phyloP scores from a whole-genome alignment of 2,113 vertebrate species.

The Ornithorhynchus anatinus region DNA sequence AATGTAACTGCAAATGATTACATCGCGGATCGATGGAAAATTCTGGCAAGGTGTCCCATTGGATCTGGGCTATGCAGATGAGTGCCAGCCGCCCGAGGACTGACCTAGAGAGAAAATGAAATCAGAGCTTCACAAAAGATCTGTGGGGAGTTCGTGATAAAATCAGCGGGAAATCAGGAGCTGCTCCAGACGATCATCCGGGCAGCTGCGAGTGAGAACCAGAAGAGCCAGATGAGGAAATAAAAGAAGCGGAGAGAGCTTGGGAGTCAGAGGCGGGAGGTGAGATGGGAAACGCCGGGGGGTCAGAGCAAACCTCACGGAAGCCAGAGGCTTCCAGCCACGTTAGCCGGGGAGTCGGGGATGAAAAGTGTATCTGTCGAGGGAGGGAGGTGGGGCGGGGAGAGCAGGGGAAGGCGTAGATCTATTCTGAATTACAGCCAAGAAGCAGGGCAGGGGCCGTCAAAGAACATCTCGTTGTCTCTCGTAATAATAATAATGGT shows the following conservation, averaged over 20 bases:
- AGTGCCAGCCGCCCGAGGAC: constrained; percentile 31
- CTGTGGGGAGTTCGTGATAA: constrained; percentile 57
- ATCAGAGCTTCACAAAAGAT: constrained; percentile 55
- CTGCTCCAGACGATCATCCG: constrained; percentile 52
- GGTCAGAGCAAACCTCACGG: constrained; percentile 65
- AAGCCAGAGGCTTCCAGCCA: constrained; percentile 56
- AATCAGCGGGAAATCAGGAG: constrained; percentile 58
- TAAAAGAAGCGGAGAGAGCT: too few relatives aligned
- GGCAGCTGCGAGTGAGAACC: constrained; percentile 51
- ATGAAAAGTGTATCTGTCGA: too few relatives aligned
- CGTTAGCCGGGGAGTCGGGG: constrained; percentile 4
- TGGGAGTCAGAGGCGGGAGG: too few relatives aligned
- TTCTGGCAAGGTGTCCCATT: background rate
- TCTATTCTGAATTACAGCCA: too few relatives aligned
- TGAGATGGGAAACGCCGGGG: constrained; percentile 36
- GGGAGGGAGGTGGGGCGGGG: background rate
- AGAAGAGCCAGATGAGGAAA: constrained; percentile 28
- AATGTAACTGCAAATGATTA: background rate
- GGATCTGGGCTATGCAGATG: constrained; percentile 21
- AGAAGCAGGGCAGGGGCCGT: too few relatives aligned
- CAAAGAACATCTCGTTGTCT: too few relatives aligned
- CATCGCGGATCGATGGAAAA: constrained; percentile 1
- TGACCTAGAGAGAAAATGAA: constrained; percentile 56
- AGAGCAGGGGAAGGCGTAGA: background rate
- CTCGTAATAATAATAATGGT: too few relatives aligned